Conservation (phyloP, 2,113 vertebrate species). For the Cyprinodon brontotheroides region DNA sequence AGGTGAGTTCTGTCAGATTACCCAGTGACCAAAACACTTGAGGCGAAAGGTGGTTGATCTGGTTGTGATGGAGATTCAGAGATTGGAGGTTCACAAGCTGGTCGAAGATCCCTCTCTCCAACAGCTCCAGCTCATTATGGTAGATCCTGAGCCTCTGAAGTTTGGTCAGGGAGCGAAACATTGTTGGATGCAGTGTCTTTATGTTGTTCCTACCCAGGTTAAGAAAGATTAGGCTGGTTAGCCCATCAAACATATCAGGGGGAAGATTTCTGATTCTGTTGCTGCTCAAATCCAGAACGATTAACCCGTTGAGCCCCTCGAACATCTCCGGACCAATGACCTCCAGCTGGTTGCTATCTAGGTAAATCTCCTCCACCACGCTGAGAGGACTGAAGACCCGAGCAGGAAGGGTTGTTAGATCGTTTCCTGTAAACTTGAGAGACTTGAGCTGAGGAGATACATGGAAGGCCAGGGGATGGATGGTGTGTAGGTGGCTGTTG, state of each 20-base stretch:
- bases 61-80: conserved; percentile 81
- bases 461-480: conserved; percentile 82
- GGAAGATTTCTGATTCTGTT: conserved; percentile 76
- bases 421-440: conserved; percentile 80
- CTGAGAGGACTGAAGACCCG: conserved; percentile 75
- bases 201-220: conserved; percentile 85
- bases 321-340: conserved; percentile 73
- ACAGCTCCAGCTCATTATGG: conserved; percentile 77
- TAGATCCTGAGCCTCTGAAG: conserved; percentile 79
- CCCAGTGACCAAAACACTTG: conserved; percentile 79
- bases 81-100: conserved; percentile 76
- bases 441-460: conserved; percentile 77
- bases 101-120: conserved; percentile 79
- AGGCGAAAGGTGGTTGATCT: conserved; percentile 75
- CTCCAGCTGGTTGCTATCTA: conserved; percentile 80
- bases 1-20: conserved; percentile 73
- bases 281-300: conserved; percentile 78
- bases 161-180: conserved; percentile 78
- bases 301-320: conserved; percentile 70
- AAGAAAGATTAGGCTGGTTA: conserved; percentile 76
- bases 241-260: conserved; percentile 68
- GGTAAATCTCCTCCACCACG: conserved; percentile 78
- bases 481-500: conserved; percentile 73
- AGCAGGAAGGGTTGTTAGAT: conserved; percentile 75
- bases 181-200: conserved; percentile 72